Percentiles rank a stretch among this genome's conserved stretches.
Conservation (phyloP, 2,888 invertebrate species). For the Buathra laborator region DNA sequence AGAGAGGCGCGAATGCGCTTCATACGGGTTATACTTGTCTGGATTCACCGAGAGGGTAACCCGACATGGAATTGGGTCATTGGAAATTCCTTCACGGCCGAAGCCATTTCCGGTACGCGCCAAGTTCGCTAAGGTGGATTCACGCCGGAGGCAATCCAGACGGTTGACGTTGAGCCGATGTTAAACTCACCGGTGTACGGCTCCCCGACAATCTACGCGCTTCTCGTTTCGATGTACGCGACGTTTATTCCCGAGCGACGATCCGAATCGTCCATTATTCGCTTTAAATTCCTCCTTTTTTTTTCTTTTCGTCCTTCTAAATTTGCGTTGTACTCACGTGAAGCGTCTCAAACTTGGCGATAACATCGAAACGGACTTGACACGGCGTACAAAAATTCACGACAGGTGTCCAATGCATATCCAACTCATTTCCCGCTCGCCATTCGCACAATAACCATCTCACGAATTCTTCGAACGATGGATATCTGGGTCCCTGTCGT, state of each 20-base stretch:
- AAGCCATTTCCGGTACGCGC: constrained; percentile 61
- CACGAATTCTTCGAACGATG: constrained; percentile 93
- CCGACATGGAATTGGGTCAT: constrained; percentile 53
- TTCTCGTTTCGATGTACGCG: neutral
- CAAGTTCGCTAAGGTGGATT: constrained; percentile 61
- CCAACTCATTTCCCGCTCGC: constrained; percentile 88
- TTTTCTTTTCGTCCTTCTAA: neutral
- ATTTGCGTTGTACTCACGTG: constrained; percentile 86
- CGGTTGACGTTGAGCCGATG: constrained; percentile 50
- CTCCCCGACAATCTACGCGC: neutral
- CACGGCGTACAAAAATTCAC: constrained; percentile 94
- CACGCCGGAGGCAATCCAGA: constrained; percentile 43
- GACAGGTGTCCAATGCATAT: constrained; percentile 96
- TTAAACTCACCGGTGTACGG: constrained; percentile 13
- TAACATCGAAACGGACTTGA: constrained; percentile 92
- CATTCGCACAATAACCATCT: constrained; percentile 91
- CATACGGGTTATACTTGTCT: constrained; percentile 38
- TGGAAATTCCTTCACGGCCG: constrained; percentile 60
- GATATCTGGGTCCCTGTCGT: constrained; percentile 87
- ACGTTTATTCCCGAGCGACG: neutral
- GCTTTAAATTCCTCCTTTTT: neutral
- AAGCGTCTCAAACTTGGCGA: constrained; percentile 93
- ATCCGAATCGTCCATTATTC: neutral
- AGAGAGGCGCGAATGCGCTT: neutral
- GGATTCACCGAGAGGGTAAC: constrained; percentile 34